These are phyloP conservation scores for Aporophyla lueneburgensis DNA, from an alignment of 2,888 invertebrate genomes.

Conservation along the genomic window DNA sequence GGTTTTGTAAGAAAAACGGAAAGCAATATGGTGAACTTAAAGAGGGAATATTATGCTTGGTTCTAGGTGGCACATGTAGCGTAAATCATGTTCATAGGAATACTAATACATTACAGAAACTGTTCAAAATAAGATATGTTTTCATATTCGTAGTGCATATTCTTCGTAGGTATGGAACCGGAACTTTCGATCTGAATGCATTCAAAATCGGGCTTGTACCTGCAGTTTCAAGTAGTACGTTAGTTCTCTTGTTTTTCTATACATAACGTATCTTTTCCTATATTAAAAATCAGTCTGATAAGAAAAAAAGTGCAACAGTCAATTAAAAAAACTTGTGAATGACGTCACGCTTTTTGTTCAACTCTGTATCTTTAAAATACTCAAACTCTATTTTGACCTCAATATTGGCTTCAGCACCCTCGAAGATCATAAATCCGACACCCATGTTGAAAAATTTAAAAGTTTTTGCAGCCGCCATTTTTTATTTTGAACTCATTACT, in stretches of 20 bases:
- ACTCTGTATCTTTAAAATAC: too few species aligned
- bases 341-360: too few species aligned
- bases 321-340: too few species aligned
- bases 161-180: neutral
- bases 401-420: too few species aligned
- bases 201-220: neutral
- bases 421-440: too few species aligned
- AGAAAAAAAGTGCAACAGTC: neutral
- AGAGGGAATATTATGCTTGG: neutral
- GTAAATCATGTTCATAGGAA: neutral
- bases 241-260: neutral
- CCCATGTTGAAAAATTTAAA: too few species aligned
- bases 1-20: neutral
- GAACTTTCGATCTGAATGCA: neutral
- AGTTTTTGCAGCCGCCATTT: too few species aligned
- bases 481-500: too few species aligned
- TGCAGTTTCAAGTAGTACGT: neutral
- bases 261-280: neutral
- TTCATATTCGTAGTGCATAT: too few species aligned
- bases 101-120: neutral
- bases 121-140: neutral
- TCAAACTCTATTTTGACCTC: too few species aligned
- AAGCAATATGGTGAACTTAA: neutral
- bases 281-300: neutral
- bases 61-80: neutral